Evolutionary conservation across 2,888 invertebrate genomes (phyloP).

Genomic region (Blastobasis adustella): DNA sequence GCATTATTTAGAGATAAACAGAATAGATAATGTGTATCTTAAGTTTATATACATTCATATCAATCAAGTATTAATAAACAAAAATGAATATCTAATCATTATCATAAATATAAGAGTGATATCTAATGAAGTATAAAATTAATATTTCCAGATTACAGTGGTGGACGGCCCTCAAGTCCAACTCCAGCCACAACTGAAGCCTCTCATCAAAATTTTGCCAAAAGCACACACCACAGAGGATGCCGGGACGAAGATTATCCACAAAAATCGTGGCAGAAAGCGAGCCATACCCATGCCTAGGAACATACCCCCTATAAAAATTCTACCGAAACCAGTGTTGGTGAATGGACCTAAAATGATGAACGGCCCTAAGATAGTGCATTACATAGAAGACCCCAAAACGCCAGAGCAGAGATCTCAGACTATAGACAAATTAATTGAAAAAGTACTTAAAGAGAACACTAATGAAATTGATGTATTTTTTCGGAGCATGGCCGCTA

Average conservation of each 20-base stretch:
- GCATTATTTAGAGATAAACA: too few relatives aligned
- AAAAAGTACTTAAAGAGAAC: constrained; percentile 60
- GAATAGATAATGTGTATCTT: too few relatives aligned
- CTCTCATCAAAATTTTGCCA: constrained; percentile 38
- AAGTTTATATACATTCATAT: too few relatives aligned
- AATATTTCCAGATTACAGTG: constrained; percentile 47
- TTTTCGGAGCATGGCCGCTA: constrained; percentile 67
- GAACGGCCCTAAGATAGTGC: constrained; percentile 50
- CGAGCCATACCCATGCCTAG: constrained; percentile 43
- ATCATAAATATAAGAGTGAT: too few relatives aligned
- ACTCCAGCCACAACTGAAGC: constrained; percentile 23
- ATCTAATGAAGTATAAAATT: too few relatives aligned
- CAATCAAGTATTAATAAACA: too few relatives aligned
- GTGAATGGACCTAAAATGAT: constrained; percentile 18
- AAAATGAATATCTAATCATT: too few relatives aligned
- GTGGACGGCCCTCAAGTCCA: constrained; percentile 45
- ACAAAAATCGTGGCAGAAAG: constrained; percentile 48
- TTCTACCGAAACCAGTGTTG: constrained; percentile 55
- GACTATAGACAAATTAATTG: constrained; percentile 58
- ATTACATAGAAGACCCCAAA: constrained; percentile 53
- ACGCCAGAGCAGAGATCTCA: constrained; percentile 46
- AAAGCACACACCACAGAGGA: constrained; percentile 23
- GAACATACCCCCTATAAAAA: constrained; percentile 56
- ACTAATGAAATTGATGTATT: constrained; percentile 68
- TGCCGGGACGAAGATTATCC: constrained; percentile 46